A percentile compares a stretch with the other conserved stretches of the same genome.
Evolutionary conservation across 2,888 invertebrate genomes (phyloP).

Genomic region (Trissonchulus sp.): DNA sequence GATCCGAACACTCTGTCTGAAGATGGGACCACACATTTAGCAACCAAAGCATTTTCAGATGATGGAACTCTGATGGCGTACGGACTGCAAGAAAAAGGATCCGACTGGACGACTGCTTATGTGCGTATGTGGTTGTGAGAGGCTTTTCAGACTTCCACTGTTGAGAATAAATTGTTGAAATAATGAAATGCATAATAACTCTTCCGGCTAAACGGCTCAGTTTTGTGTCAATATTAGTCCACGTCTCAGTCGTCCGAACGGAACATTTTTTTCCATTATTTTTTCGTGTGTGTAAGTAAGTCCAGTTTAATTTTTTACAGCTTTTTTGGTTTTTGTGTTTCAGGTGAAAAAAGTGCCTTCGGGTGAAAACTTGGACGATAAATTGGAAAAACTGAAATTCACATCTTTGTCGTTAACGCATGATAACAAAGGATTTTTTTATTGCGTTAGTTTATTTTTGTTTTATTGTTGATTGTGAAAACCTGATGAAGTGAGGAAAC

Average conservation of each 20-base stretch:
- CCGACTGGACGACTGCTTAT: slow-evolving; percentile 86
- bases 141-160: too few species aligned
- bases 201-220: too few species aligned
- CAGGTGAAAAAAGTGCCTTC: slow-evolving; percentile 46
- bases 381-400: slow-evolving; percentile 84
- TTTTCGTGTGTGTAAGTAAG: too few species aligned
- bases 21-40: slow-evolving; percentile 79
- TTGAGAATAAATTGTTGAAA: too few species aligned
- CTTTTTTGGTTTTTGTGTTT: slow-evolving; percentile 29
- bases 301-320: background rate
- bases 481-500: too few species aligned
- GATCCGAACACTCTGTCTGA: slow-evolving; percentile 85
- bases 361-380: slow-evolving; percentile 78
- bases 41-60: slow-evolving; percentile 72
- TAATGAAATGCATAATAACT: too few species aligned
- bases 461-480: too few species aligned
- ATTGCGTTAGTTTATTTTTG: slow-evolving; percentile 55
- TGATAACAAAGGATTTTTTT: slow-evolving; percentile 89
- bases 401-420: slow-evolving; percentile 87
- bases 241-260: too few species aligned
- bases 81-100: slow-evolving; percentile 82
- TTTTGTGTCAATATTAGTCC: too few species aligned
- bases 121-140: too few species aligned
- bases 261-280: too few species aligned
- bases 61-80: slow-evolving; percentile 84